A percentile compares a stretch with the other conserved stretches of the same genome.
phyloP scores from a whole-genome alignment of 2,888 invertebrate species.

The Lepetodrilus schrolli region DNA sequence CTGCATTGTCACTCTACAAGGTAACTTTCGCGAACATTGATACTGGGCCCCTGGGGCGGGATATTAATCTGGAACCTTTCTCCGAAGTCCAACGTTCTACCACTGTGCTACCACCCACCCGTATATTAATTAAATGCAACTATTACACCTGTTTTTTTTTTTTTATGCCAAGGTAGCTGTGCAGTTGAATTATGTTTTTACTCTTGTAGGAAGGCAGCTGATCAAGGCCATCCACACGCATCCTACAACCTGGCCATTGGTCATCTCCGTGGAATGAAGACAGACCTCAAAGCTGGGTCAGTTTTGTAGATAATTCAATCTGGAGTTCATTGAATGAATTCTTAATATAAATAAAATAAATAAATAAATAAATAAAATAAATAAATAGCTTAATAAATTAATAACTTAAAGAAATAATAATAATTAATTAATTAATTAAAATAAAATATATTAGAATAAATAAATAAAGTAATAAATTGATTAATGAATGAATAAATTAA shows the following conservation, averaged over 20 bases:
- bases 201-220: constrained; percentile 75
- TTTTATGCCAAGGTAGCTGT: background rate
- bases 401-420: no score
- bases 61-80: background rate
- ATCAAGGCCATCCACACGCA: constrained; percentile 78
- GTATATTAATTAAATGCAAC: background rate
- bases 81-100: no score
- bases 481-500: no score
- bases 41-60: no score
- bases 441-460: no score
- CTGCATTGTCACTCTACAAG: no score
- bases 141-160: constrained; percentile 32
- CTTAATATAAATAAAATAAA: background rate
- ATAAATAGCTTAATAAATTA: background rate
- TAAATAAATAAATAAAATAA: background rate
- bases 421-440: no score
- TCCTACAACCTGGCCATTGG: constrained; percentile 78
- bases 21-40: no score
- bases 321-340: background rate
- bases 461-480: no score
- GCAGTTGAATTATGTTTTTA: background rate
- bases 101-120: no score
- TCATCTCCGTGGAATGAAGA: constrained; percentile 76
- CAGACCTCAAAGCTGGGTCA: constrained; percentile 75
- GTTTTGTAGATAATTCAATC: constrained; percentile 14